Conservation (phyloP, 2,113 vertebrate species). For the Acanthochromis polyacanthus region DNA sequence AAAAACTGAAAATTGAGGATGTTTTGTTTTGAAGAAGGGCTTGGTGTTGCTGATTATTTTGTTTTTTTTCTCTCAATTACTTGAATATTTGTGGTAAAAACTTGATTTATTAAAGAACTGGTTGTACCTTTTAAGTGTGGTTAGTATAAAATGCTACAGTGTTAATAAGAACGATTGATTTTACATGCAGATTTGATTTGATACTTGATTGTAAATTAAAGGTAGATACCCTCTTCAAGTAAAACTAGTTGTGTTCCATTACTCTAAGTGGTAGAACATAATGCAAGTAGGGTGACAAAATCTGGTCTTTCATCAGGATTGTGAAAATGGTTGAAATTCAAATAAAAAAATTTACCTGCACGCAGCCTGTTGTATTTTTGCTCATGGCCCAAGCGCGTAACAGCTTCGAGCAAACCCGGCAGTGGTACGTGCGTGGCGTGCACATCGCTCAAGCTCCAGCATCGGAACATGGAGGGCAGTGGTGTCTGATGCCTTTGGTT, state of each 20-base stretch:
- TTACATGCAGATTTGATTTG: too few relatives aligned
- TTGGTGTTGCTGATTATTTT: not conserved
- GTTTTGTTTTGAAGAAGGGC: not conserved
- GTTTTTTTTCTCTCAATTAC: too few relatives aligned
- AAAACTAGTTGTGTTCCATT: too few relatives aligned
- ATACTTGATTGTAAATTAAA: too few relatives aligned
- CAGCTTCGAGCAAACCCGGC: not conserved
- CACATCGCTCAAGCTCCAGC: not conserved
- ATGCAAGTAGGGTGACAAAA: not conserved
- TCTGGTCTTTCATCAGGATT: not conserved
- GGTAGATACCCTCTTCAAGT: too few relatives aligned
- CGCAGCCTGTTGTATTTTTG: not conserved
- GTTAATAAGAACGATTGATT: too few relatives aligned
- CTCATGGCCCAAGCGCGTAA: not conserved
- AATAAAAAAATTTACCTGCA: not conserved
- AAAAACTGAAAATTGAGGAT: conserved; percentile 22
- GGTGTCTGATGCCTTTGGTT: conserved; percentile 47
- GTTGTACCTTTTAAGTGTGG: too few relatives aligned
- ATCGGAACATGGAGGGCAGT: not conserved
- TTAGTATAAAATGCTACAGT: too few relatives aligned
- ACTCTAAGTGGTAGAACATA: too few relatives aligned
- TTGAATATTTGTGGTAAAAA: too few relatives aligned
- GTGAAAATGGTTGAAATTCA: not conserved
- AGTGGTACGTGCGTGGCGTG: conserved; percentile 61
- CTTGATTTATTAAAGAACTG: too few relatives aligned